Evolutionary conservation across 2,797 vertebrate species (phyloP), one percentile per base, ranked within the genome.

Genomic region (Sebastes dallii): DNA sequence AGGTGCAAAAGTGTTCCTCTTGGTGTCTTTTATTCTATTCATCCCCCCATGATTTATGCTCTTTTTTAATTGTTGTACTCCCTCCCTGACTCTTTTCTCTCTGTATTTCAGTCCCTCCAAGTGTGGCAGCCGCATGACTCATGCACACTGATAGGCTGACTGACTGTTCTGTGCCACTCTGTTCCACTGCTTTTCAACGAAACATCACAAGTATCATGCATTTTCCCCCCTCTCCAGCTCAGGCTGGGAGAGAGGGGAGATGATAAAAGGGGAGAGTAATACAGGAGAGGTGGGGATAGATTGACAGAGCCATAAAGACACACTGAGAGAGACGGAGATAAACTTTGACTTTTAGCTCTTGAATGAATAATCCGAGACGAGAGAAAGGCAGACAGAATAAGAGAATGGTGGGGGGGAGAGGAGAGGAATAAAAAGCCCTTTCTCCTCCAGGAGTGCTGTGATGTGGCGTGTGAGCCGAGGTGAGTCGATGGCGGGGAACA

Each of bases 121-220:
- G 72, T 30, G 77, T 79, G 39, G 76, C 88, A 87, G 86, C 77
- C 2, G 61, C 77, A 84, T 92, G 91, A 94, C 77, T 94, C 93
- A 89, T 82, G 56, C 84, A 66, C 89, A 80, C 82, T 75, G 89
- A 93, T 85, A 65, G 66, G 60, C 70, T 83, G 86, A 79, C 84
- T 77, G 86, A 83, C 85, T 90, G 81, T 83, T 91, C 83, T 83
- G 75, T 86, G 75, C 76, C 56, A 60, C 79, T 86, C 72, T 85
- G 69, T 76, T 92, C 86, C 72, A 78, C 62, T 10, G 16, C 72
- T 72, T 81, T 87, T 84, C 88, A 84, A 80, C 59, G 52, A 80
- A 90, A 92, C 77, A 78, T 83, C 72, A 81, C 85, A 83, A 76
- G 82, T 62, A 81, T 90, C 83, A 76, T 72, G 80, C 71, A 62